Percentiles rank a stretch among this genome's conserved stretches.
These are phyloP conservation scores for Drosophila ustulata DNA, from an alignment of 2,888 invertebrate species.

Conservation along the genomic window DNA sequence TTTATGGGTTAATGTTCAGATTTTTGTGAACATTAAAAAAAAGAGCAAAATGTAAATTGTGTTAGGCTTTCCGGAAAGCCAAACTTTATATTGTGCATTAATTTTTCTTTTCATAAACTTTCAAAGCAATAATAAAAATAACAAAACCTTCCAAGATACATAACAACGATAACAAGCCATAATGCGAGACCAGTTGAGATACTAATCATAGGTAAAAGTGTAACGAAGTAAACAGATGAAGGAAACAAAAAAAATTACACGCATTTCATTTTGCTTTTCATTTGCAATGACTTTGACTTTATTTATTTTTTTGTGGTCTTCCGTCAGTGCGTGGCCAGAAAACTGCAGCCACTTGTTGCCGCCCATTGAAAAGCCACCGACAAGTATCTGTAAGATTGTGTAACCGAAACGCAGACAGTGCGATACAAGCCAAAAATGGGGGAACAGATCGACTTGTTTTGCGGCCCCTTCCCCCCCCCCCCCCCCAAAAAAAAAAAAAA, in stretches of 20 bases:
- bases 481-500: no score
- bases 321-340: conserved; percentile 59
- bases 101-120: conserved; percentile 17
- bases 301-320: conserved; percentile 40
- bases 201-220: conserved; percentile 61
- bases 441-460: conserved; percentile 26
- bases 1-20: background rate
- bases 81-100: background rate
- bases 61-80: background rate
- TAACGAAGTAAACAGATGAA: conserved; percentile 52
- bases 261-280: conserved; percentile 56
- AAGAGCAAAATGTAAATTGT: background rate
- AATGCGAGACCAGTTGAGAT: conserved; percentile 31
- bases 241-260: conserved; percentile 53
- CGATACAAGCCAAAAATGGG: background rate
- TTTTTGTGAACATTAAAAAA: background rate
- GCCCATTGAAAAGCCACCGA: conserved; percentile 16
- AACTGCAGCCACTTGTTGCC: conserved; percentile 39
- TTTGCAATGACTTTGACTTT: conserved; percentile 63
- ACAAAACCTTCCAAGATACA: conserved; percentile 27
- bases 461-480: background rate
- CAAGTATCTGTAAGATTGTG: conserved; percentile 50
- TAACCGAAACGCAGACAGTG: conserved; percentile 31
- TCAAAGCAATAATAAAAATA: conserved; percentile 16
- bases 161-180: conserved; percentile 46